Conservation (phyloP, 1,140 invertebrate genomes). For the Yoshiicerus persimilis region DNA sequence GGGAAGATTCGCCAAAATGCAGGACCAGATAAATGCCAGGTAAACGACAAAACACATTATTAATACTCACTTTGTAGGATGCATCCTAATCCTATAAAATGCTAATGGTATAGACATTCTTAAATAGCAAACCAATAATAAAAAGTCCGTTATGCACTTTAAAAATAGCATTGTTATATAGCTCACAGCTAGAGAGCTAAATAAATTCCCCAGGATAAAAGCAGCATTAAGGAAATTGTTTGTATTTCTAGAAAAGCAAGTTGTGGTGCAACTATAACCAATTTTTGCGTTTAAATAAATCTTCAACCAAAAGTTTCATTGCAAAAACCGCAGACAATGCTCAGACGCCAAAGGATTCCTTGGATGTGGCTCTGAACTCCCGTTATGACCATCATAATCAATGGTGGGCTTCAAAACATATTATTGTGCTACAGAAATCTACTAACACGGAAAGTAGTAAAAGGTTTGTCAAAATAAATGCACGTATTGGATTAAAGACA, state of each 20-base stretch:
- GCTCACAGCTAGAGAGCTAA: no score
- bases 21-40: background rate
- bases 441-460: background rate
- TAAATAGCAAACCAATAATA: no score
- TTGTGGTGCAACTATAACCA: background rate
- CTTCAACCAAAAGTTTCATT: background rate
- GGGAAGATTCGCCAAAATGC: background rate
- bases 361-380: conserved; percentile 17
- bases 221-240: no score
- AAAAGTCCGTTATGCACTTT: no score
- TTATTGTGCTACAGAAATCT: background rate
- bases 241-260: background rate
- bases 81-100: no score
- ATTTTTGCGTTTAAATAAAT: background rate
- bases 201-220: no score
- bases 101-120: no score
- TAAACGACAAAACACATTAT: no score
- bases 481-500: background rate
- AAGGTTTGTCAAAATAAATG: background rate
- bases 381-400: conserved; percentile 22
- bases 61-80: no score
- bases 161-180: no score
- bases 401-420: background rate
- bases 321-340: background rate
- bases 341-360: background rate